Evolutionary conservation across 2,797 vertebrate species (phyloP).

Genomic region (Carcharodon carcharias): DNA sequence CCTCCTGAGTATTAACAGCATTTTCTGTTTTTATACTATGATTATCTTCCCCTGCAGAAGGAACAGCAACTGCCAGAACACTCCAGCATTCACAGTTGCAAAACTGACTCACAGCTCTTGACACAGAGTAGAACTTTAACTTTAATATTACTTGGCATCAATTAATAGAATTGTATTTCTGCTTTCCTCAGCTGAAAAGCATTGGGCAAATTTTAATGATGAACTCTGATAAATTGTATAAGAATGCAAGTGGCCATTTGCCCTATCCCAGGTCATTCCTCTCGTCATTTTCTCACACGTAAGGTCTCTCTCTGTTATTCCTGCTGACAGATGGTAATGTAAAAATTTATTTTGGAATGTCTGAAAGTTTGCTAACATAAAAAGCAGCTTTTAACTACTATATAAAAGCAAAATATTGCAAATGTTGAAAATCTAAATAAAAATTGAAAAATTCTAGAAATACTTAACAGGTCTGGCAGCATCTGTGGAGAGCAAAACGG

Average conservation of each 20-base stretch:
- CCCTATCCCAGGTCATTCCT: neutral
- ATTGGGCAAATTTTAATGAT: neutral
- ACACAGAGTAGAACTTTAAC: neutral
- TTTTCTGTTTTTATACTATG: neutral
- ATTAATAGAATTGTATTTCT: neutral
- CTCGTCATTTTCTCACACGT: neutral
- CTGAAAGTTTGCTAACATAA: neutral
- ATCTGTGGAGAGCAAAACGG: neutral
- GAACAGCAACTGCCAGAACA: neutral
- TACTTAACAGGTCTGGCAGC: neutral
- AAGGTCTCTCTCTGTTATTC: neutral
- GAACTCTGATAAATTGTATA: neutral
- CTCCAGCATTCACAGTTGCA: neutral
- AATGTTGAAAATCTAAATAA: neutral
- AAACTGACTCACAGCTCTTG: slow-evolving; percentile 3
- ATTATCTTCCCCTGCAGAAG: neutral
- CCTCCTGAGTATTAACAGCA: neutral
- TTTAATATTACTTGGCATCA: neutral
- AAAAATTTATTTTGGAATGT: neutral
- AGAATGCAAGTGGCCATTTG: neutral
- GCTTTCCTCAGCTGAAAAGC: neutral
- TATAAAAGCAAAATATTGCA: neutral
- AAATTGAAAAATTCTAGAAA: neutral
- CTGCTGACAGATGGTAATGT: neutral
- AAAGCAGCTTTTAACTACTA: neutral